Evolutionary conservation across 2,797 vertebrate genomes (phyloP), one percentile per base, ranked within the genome.

Genomic region (Xenops minutus): DNA sequence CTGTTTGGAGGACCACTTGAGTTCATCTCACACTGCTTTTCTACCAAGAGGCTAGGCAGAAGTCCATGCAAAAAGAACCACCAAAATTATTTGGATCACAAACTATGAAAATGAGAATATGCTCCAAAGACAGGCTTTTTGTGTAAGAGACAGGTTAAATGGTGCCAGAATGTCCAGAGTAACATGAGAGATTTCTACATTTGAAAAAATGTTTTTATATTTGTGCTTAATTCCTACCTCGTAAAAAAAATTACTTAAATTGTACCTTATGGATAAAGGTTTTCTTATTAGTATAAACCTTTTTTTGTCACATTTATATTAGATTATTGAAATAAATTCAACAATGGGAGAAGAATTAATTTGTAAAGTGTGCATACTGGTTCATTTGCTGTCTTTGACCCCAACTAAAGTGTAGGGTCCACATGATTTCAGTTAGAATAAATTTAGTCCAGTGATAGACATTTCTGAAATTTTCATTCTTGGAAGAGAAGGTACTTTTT

Each of bases 321-420:
- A 67, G 6, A 34, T 59, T 54, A 56, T 37, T 63, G 12, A n/a
- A 80, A 67, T 41, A 56, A 55, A 80, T n/a, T 55, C 27, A 76
- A 39, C 10, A 46, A 24, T 3, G 1, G 8, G 1, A 2, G 21
- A 88, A 76, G 3, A 71, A 67, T 48, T 18, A 0, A 30, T 73
- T 74, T 69, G 13, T 14, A 58, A 85, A 75, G 12, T 46, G n/a
- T 36, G 30, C 7, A 11, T n/a, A 46, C 6, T 14, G 5, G 8
- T 32, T 86, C 4, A 20, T 52, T 68, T 52, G 4, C 4, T 71
- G 2, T 44, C 52, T 66, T 77, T 75, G 48, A 80, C 46, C 10
- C 29, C 51, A 52, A 12, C 29, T 66, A 11, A 56, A 75, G 30
- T 39, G 5, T 34, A 44, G 7, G 3, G 26, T 41, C 15, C 14